These are phyloP conservation scores for Crotalus tigris DNA, from an alignment of 2,113 vertebrate genomes.

Conservation along the genomic window DNA sequence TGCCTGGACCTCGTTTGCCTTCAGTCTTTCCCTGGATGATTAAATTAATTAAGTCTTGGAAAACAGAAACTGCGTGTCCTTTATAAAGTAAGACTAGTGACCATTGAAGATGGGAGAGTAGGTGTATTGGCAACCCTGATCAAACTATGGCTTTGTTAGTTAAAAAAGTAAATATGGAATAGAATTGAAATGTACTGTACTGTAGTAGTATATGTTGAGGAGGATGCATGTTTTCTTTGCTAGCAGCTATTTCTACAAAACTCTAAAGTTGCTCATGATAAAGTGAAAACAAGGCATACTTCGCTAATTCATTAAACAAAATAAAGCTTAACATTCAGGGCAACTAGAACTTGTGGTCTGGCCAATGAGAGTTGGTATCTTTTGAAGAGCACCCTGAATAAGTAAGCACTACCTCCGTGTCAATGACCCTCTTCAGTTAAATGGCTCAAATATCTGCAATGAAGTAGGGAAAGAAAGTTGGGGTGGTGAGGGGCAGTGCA, in stretches of 20 bases:
- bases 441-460: not conserved
- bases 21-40: too few species aligned
- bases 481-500: rapidly evolving
- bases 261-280: not conserved
- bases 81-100: not conserved
- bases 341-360: not conserved
- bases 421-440: not conserved
- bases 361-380: not conserved
- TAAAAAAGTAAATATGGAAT: not conserved
- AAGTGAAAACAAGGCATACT: not conserved
- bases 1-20: too few species aligned
- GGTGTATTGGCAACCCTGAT: not conserved
- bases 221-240: not conserved
- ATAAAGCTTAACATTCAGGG: not conserved
- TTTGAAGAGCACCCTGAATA: not conserved
- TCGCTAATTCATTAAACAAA: not conserved
- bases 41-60: not conserved
- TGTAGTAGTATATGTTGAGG: not conserved
- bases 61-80: not conserved
- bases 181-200: not conserved
- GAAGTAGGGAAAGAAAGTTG: too few species aligned
- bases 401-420: not conserved
- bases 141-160: not conserved
- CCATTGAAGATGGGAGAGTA: not conserved
- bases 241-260: not conserved